Conservation (phyloP, 1,140 invertebrate genomes). For the Metaphire vulgaris region DNA sequence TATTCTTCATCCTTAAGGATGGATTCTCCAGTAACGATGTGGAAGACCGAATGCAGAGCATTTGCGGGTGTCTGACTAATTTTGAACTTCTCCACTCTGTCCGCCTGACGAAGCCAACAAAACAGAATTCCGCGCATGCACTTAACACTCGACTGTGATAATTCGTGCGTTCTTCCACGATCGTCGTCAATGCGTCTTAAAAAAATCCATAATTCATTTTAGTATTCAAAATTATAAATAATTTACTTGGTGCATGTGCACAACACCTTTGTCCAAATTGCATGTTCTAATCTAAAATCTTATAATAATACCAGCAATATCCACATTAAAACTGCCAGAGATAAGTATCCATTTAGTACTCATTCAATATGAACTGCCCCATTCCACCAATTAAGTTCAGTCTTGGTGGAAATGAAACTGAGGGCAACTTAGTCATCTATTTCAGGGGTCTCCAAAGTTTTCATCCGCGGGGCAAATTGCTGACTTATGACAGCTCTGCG, state of each 20-base stretch:
- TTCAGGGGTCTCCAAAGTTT: too few species aligned
- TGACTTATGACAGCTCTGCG: too few species aligned
- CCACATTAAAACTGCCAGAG: background rate
- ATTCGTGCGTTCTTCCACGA: constrained; percentile 89
- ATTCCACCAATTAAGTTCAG: too few species aligned
- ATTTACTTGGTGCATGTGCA: background rate
- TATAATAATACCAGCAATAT: background rate
- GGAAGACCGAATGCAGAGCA: constrained; percentile 91
- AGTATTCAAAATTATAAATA: background rate
- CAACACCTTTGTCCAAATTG: background rate
- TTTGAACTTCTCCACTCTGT: constrained; percentile 86
- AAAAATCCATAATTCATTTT: constrained; percentile 8
- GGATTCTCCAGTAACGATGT: constrained; percentile 79
- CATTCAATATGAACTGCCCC: too few species aligned
- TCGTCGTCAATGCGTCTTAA: constrained; percentile 92
- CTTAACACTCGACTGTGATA: constrained; percentile 93
- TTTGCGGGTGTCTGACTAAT: constrained; percentile 79
- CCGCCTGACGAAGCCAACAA: constrained; percentile 92
- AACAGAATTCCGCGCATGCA: constrained; percentile 96
- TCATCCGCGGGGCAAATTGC: too few species aligned
- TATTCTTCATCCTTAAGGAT: constrained; percentile 76
- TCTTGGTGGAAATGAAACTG: too few species aligned
- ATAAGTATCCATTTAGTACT: too few species aligned
- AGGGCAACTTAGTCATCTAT: too few species aligned
- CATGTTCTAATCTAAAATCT: background rate